These are phyloP conservation scores for Sula dactylatra DNA, from an alignment of 2,113 vertebrate species.

Conservation along the genomic window DNA sequence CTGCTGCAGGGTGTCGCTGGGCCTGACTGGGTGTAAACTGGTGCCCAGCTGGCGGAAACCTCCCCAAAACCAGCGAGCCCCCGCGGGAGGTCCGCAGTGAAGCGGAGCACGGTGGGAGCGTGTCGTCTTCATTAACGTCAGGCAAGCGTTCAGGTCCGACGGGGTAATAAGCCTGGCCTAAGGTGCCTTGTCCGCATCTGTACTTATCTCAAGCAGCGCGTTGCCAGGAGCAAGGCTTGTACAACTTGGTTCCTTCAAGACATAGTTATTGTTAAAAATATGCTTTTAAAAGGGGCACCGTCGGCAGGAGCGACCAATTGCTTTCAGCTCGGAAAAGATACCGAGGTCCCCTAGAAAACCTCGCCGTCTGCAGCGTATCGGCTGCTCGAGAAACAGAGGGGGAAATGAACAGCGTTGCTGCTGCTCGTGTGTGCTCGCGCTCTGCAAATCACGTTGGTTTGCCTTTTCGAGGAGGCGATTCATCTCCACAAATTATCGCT, in stretches of 20 bases:
- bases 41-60: background rate
- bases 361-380: rapidly evolving
- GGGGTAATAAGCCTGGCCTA: background rate
- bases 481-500: conserved; percentile 17
- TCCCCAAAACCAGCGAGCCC: background rate
- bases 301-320: too few relatives aligned
- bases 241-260: background rate
- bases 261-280: background rate
- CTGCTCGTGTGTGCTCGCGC: background rate
- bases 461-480: background rate
- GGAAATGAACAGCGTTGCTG: background rate
- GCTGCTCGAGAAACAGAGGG: background rate
- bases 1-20: background rate
- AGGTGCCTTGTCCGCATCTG: background rate
- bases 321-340: too few relatives aligned
- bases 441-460: background rate
- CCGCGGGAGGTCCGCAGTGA: too few relatives aligned
- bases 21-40: background rate
- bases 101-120: background rate
- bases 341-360: background rate
- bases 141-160: background rate
- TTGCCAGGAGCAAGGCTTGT: background rate
- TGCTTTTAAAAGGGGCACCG: background rate
- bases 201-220: rapidly evolving
- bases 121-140: background rate